Conservation (phyloP, 2,888 invertebrate genomes). For the Eumacrocentrus americanus region DNA sequence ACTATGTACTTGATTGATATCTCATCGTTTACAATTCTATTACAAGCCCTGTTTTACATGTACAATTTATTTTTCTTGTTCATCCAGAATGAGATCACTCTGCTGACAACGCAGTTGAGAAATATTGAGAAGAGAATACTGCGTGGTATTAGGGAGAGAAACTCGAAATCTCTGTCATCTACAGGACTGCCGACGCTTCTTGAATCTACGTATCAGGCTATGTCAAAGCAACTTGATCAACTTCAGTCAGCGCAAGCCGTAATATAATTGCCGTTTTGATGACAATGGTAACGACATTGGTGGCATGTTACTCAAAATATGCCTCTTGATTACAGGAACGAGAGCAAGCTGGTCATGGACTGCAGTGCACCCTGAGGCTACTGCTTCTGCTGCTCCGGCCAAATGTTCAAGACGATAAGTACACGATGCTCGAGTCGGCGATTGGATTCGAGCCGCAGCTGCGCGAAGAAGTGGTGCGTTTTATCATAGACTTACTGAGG, state of each 20-base stretch:
- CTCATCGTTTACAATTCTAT: too few species aligned
- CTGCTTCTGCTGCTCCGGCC: conserved; percentile 46
- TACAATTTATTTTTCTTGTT: background rate
- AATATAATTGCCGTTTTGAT: conserved; percentile 27
- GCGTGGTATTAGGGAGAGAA: conserved; percentile 79
- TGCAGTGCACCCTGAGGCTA: conserved; percentile 46
- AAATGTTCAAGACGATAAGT: conserved; percentile 47
- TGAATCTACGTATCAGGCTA: conserved; percentile 47
- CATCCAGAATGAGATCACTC: conserved; percentile 52
- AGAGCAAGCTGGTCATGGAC: conserved; percentile 43
- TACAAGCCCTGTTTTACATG: background rate
- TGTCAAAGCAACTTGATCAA: conserved; percentile 46
- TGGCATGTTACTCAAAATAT: background rate
- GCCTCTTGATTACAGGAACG: conserved; percentile 46
- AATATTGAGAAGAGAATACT: conserved; percentile 78
- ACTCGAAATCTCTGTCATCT: conserved; percentile 73
- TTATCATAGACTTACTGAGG: too few species aligned
- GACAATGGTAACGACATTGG: background rate
- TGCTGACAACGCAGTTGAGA: conserved; percentile 75
- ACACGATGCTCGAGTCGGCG: conserved; percentile 49
- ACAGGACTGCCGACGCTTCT: conserved; percentile 59
- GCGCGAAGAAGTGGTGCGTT: conserved; percentile 50
- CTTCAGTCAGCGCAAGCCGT: conserved; percentile 47
- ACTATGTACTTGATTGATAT: background rate
- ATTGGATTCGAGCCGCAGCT: conserved; percentile 50